A percentile compares a stretch with the other conserved stretches of the same genome.
Conservation (phyloP, 2,888 invertebrate species). For the Agrotis exclamationis region DNA sequence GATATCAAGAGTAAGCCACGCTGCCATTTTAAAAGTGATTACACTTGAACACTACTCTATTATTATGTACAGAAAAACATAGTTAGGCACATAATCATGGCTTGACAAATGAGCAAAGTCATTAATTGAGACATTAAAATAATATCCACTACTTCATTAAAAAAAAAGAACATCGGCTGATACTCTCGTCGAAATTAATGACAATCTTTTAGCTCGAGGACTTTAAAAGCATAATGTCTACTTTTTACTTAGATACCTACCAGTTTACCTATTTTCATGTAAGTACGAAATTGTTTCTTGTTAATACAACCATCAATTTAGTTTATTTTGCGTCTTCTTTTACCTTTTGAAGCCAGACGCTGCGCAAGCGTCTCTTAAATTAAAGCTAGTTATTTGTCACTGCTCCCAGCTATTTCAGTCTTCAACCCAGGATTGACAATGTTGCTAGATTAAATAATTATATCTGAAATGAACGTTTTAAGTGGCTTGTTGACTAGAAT, state of each 20-base stretch:
- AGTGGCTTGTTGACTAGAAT: conserved; percentile 62
- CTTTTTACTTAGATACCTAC: conserved; percentile 38
- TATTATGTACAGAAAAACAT: neutral
- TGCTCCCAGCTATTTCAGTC: conserved; percentile 54
- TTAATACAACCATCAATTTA: conserved; percentile 56
- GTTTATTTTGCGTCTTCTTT: conserved; percentile 40
- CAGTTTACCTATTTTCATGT: conserved; percentile 13
- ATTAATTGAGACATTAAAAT: conserved; percentile 31
- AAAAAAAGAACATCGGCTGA: neutral
- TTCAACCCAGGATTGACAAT: conserved; percentile 55
- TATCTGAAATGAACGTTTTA: conserved; percentile 43
- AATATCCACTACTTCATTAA: neutral
- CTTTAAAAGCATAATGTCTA: conserved; percentile 47
- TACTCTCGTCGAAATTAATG: conserved; percentile 40
- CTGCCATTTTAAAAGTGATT: neutral
- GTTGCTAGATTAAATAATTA: conserved; percentile 65
- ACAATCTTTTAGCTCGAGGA: conserved; percentile 24
- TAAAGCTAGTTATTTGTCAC: conserved; percentile 59
- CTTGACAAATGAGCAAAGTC: neutral
- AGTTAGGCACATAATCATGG: conserved; percentile 2
- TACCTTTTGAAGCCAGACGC: conserved; percentile 36
- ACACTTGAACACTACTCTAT: neutral
- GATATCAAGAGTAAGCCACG: neutral
- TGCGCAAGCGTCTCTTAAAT: conserved; percentile 50
- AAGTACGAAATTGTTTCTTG: conserved; percentile 40